Percentiles rank a stretch among this genome's conserved stretches.
phyloP scores from a whole-genome alignment of 2,888 invertebrate species.

The Brachynemurus nebulosus region DNA sequence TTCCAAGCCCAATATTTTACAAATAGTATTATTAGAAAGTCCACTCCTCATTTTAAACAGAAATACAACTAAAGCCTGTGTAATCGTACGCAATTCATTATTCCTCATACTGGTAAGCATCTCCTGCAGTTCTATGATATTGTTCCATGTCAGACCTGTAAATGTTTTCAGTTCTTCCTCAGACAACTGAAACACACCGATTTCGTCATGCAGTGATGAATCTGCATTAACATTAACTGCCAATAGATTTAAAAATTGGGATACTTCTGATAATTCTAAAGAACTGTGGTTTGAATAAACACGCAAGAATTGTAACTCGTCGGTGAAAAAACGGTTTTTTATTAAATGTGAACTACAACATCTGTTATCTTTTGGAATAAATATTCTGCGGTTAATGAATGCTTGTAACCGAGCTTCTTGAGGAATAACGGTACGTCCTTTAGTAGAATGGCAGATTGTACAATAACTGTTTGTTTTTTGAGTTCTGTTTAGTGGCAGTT shows the following conservation, averaged over 20 bases:
- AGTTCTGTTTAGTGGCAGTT: too few species aligned
- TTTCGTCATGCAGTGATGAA: not conserved
- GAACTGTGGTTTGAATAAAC: not conserved
- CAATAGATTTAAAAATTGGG: not conserved
- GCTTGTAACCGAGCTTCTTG: not conserved
- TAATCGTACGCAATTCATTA: not conserved
- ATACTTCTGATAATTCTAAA: too few species aligned
- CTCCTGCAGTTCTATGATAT: too few species aligned
- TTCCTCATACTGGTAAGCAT: not conserved
- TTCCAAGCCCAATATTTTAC: too few species aligned
- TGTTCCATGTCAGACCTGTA: not conserved
- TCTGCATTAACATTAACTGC: not conserved
- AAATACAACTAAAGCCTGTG: not conserved
- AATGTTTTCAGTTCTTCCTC: not conserved
- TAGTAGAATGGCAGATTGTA: not conserved
- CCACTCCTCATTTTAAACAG: not conserved
- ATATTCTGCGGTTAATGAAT: not conserved
- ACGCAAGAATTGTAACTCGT: too few species aligned
- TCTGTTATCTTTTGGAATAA: too few species aligned
- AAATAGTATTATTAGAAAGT: too few species aligned
- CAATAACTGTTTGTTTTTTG: too few species aligned
- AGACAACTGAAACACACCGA: not conserved
- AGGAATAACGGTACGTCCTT: not conserved
- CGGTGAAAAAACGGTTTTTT: too few species aligned
- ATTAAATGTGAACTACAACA: too few species aligned